Base-by-base conservation (phyloP, 2,888 invertebrate species). In the Monoplex corrugatus region DNA sequence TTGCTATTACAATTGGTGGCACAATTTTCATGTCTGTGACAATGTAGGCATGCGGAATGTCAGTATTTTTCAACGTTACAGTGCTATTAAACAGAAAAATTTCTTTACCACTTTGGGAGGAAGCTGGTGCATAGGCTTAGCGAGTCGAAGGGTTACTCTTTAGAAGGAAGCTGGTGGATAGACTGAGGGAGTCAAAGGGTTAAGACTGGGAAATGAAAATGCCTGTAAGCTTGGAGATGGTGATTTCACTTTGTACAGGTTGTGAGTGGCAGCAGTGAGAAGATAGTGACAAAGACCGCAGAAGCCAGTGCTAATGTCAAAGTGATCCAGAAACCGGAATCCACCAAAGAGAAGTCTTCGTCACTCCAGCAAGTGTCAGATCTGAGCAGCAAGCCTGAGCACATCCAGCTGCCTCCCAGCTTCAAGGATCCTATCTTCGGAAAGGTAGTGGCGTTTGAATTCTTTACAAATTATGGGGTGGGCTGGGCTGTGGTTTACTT, bases 381-480 rank as follows among this genome's bases (percentile, higher is more conserved):
- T 28, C 32, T 78, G 23, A 80, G 45, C 75, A 78, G 83, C 78
- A 94, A 94, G 88, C 93, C 94, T 28, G 94, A 95, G 78, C 95
- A 95, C 1, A 95, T 96, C 87, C 95, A 95, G 91, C 92, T 96
- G 90, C 95, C 95, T 23, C 93, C 95, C n/a, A 95, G 94, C 91
- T 95, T 95, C 91, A 95, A 95, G 89, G 93, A 95, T 45, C 91
- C 94, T 10, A 92, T 94, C 83, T 94, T 94, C 91, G 91, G 90
- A 75, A 92, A 93, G 92, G 93, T 93, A 86, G 44, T 6, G 40
- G 23, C 28, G 8, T 80, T 28, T 3, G 68, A 28, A 10, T 16
- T 57, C 57, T 10, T 16, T 10, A 28, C n/a, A n/a, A n/a, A n/a
- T n/a, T n/a, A n/a, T n/a, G n/a, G n/a, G n/a, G n/a, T n/a, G n/a